Evolutionary conservation across 2,888 invertebrate genomes (phyloP).

Genomic region (Creontiades dilutus): DNA sequence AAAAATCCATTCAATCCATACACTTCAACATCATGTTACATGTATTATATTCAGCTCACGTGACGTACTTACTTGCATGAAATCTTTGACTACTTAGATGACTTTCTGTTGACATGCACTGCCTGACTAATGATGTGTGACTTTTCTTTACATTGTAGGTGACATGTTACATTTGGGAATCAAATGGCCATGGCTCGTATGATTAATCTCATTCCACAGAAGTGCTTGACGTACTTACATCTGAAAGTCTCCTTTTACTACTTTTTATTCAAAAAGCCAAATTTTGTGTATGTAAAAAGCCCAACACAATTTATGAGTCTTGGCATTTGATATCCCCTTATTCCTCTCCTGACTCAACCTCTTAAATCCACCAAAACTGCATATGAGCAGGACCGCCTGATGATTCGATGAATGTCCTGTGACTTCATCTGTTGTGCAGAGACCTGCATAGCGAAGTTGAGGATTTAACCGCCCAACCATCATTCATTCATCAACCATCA

Average conservation of each 20-base stretch:
- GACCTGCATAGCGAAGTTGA: slow-evolving; percentile 41
- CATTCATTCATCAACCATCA: slow-evolving; percentile 57
- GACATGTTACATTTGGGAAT: not conserved
- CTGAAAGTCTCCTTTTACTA: too few species aligned
- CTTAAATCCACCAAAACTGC: slow-evolving; percentile 32
- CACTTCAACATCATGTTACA: too few species aligned
- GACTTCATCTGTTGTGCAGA: slow-evolving; percentile 68
- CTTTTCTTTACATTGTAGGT: slow-evolving; percentile 35
- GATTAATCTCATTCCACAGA: too few species aligned
- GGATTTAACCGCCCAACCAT: not conserved
- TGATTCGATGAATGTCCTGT: slow-evolving; percentile 55
- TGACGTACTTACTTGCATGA: not conserved
- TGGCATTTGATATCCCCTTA: not conserved
- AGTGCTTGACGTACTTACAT: too few species aligned
- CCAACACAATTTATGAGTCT: not conserved
- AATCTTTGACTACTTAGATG: not conserved
- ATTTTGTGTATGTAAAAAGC: too few species aligned
- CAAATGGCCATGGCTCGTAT: not conserved
- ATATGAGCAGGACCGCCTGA: slow-evolving; percentile 31
- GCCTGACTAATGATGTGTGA: slow-evolving; percentile 19
- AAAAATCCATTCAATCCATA: too few species aligned
- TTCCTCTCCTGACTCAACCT: slow-evolving; percentile 15
- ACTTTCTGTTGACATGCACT: slow-evolving; percentile 18
- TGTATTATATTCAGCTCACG: not conserved
- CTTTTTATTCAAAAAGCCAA: too few species aligned